phyloP scores from a whole-genome alignment of 2,113 vertebrate genomes.

The Heliornis fulica region DNA sequence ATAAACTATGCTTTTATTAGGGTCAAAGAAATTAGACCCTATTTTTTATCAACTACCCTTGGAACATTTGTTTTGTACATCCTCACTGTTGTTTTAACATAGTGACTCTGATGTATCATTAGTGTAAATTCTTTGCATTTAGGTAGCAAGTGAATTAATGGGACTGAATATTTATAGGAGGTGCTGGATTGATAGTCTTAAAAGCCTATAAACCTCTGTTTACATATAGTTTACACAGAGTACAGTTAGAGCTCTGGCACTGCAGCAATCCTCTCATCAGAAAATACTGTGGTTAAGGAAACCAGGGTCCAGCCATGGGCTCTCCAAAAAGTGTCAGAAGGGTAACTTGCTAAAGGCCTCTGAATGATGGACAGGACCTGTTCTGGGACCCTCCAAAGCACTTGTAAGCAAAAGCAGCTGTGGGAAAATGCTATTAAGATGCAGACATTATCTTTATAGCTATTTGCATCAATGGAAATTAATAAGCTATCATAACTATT shows the following conservation, averaged over 20 bases:
- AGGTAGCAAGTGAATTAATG: not conserved
- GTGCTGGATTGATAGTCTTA: slow-evolving; percentile 17
- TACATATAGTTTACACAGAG: not conserved
- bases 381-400: slow-evolving; percentile 1
- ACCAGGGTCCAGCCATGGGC: not conserved
- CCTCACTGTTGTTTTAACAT: not conserved
- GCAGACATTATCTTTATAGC: slow-evolving; percentile 29
- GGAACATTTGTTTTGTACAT: not conserved
- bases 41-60: not conserved
- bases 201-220: slow-evolving; percentile 48
- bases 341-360: not conserved
- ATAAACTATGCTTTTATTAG: not conserved
- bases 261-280: not conserved
- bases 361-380: slow-evolving; percentile 9
- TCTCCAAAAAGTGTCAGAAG: slow-evolving; percentile 5
- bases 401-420: slow-evolving; percentile 39
- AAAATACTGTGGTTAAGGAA: not conserved
- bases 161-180: slow-evolving; percentile 6
- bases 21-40: not conserved
- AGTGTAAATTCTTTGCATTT: not conserved
- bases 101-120: not conserved
- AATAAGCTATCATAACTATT: slow-evolving; percentile 40
- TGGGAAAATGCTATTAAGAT: slow-evolving; percentile 54
- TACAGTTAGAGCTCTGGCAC: not conserved
- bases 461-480: slow-evolving; percentile 12